Percentiles rank a stretch among this genome's conserved stretches.
Conservation (phyloP, 2,797 vertebrate genomes). For the Sebastes oblongus region DNA sequence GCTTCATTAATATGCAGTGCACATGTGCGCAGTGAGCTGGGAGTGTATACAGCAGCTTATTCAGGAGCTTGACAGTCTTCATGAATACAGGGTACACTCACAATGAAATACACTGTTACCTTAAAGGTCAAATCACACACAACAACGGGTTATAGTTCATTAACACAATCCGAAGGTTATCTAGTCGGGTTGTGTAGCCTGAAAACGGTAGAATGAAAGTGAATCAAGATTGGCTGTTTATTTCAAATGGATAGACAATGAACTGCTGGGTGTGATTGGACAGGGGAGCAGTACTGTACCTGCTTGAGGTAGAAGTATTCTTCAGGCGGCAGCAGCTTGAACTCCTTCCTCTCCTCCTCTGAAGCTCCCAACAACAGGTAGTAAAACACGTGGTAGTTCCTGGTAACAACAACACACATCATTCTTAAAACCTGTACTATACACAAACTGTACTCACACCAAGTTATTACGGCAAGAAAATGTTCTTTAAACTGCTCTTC, state of each 20-base stretch:
- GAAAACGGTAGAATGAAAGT: neutral
- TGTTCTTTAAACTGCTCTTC: neutral
- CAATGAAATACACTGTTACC: slow-evolving; percentile 14
- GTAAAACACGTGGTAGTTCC: slow-evolving; percentile 99
- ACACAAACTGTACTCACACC: neutral
- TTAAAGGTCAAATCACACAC: slow-evolving; percentile 22
- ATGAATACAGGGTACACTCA: slow-evolving; percentile 32
- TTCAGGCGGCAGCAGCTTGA: slow-evolving; percentile 94
- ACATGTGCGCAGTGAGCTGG: slow-evolving; percentile 43
- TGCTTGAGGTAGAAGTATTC: slow-evolving; percentile 99
- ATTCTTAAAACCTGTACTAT: neutral
- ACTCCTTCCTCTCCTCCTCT: slow-evolving; percentile 91
- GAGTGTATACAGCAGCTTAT: slow-evolving; percentile 40
- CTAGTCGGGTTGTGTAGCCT: neutral
- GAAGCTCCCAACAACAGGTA: slow-evolving; percentile 94
- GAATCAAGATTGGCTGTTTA: neutral
- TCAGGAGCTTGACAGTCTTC: slow-evolving; percentile 42
- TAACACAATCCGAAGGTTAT: neutral
- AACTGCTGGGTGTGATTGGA: neutral
- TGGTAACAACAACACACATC: slow-evolving; percentile 50
- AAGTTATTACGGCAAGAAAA: neutral
- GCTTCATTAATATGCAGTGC: slow-evolving; percentile 66
- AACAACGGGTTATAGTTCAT: neutral
- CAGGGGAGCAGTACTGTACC: slow-evolving; percentile 70
- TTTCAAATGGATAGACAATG: neutral